These are phyloP conservation scores for Drosophila obscura DNA, from an alignment of 1,140 invertebrate species.

Conservation along the genomic window DNA sequence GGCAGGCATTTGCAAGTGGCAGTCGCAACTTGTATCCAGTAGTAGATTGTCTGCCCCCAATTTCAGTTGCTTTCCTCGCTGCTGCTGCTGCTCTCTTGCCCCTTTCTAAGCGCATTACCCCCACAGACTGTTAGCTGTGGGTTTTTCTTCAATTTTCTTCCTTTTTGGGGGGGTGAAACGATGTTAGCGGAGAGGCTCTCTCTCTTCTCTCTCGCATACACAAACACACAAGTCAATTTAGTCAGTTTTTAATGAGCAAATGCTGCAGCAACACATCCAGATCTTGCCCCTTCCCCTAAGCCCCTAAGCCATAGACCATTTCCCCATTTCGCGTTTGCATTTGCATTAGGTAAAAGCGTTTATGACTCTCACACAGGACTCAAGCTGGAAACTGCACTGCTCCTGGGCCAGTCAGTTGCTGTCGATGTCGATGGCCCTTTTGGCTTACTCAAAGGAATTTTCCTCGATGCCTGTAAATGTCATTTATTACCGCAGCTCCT, in stretches of 20 bases:
- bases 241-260: conserved; percentile 78
- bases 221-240: conserved; percentile 72
- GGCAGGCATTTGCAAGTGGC: conserved; percentile 80
- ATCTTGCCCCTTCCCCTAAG: conserved; percentile 29
- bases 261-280: conserved; percentile 14
- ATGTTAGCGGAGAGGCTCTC: conserved; percentile 21
- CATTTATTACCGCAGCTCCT: conserved; percentile 68
- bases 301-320: conserved; percentile 10
- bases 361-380: conserved; percentile 57
- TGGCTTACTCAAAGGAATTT: conserved; percentile 62
- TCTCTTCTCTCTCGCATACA: too few relatives aligned
- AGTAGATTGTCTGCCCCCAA: conserved; percentile 5
- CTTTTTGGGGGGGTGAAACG: conserved; percentile 46
- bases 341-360: conserved; percentile 75
- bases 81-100: background rate
- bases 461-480: conserved; percentile 71
- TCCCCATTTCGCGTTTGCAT: conserved; percentile 30
- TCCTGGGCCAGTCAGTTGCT: conserved; percentile 18
- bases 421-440: background rate
- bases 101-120: conserved; percentile 49
- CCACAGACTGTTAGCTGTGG: conserved; percentile 28
- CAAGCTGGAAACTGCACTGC: conserved; percentile 32
- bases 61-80: background rate
- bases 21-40: conserved; percentile 56
- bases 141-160: background rate